phyloP scores from a whole-genome alignment of 2,888 invertebrate species.

The Empis stercorea region DNA sequence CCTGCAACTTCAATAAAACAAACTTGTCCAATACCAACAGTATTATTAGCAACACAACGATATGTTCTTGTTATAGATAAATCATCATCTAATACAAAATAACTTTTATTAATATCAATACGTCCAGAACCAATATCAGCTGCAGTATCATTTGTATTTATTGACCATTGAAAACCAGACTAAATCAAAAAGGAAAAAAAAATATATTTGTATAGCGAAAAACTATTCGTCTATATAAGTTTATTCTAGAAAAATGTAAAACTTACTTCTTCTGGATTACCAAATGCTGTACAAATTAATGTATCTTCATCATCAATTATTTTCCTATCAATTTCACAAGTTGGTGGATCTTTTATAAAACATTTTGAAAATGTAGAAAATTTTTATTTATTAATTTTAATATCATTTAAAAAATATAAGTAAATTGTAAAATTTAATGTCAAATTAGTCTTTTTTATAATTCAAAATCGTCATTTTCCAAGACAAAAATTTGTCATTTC shows the following conservation, averaged over 20 bases:
- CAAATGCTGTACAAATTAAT: constrained; percentile 65
- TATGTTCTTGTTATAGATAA: constrained; percentile 56
- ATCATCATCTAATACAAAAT: constrained; percentile 52
- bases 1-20: constrained; percentile 58
- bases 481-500: no score
- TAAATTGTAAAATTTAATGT: no score
- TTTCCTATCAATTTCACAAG: constrained; percentile 63
- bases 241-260: no score
- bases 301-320: constrained; percentile 62
- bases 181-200: constrained; percentile 21
- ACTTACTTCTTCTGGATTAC: constrained; percentile 53
- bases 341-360: constrained; percentile 59
- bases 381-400: no score
- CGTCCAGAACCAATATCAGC: constrained; percentile 42
- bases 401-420: no score
- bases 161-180: constrained; percentile 68
- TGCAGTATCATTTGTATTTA: constrained; percentile 73
- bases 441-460: no score
- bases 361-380: constrained; percentile 3
- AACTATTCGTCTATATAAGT: no score
- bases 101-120: constrained; percentile 31
- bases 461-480: no score
- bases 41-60: constrained; percentile 73
- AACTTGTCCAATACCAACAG: constrained; percentile 53
- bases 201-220: neutral